Evolutionary conservation across 2,888 invertebrate species (phyloP).

Genomic region (Microchrysa polita): DNA sequence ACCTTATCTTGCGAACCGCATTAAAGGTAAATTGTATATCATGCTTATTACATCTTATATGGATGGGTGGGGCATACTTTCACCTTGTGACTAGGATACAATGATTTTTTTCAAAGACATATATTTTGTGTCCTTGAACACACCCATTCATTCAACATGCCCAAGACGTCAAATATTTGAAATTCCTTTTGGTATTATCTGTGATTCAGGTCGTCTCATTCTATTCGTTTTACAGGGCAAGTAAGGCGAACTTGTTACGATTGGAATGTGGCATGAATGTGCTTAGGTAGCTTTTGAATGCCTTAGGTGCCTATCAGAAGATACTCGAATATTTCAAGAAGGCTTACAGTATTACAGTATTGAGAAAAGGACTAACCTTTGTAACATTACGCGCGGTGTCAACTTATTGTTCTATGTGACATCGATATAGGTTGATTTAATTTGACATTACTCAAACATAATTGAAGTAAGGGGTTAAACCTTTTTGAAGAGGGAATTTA

Average conservation of each 20-base stretch:
- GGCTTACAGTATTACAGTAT: too few species aligned
- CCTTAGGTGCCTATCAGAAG: too few species aligned
- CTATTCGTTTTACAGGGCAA: not conserved
- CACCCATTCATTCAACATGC: not conserved
- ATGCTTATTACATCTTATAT: too few species aligned
- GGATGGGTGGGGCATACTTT: too few species aligned
- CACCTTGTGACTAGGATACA: too few species aligned
- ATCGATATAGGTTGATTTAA: not conserved
- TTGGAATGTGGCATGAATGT: not conserved
- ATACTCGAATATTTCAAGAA: too few species aligned
- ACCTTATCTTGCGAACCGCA: too few species aligned
- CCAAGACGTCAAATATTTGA: not conserved
- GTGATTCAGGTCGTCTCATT: not conserved
- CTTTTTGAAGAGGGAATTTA: too few species aligned
- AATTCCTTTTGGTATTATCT: not conserved
- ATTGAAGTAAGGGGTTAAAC: too few species aligned
- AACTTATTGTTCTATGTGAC: not conserved
- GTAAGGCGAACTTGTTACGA: not conserved
- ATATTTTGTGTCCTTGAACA: not conserved
- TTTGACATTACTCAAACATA: not conserved
- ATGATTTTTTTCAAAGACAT: not conserved
- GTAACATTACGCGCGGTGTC: too few species aligned
- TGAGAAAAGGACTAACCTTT: too few species aligned
- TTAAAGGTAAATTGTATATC: too few species aligned
- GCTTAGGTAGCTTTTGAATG: not conserved